Conservation (phyloP, 2,113 vertebrate genomes). For the Brienomyrus longianalis region DNA sequence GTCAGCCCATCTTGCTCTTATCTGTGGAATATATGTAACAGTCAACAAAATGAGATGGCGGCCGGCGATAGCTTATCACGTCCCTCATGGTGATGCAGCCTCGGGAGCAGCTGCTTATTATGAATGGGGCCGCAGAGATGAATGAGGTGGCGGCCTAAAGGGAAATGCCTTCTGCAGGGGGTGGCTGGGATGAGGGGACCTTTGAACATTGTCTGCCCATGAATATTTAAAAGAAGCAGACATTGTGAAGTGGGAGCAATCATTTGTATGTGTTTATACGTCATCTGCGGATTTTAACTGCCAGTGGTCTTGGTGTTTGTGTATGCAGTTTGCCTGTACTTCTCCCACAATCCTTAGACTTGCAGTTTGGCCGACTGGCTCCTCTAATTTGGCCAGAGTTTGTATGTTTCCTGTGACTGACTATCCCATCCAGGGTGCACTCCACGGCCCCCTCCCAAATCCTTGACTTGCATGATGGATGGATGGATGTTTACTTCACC, state of each 20-base stretch:
- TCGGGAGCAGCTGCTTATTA: slow-evolving; percentile 28
- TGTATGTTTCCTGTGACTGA: background rate
- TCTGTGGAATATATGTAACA: slow-evolving; percentile 34
- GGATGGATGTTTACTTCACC: background rate
- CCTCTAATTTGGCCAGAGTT: background rate
- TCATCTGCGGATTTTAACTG: background rate
- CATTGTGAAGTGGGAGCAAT: background rate
- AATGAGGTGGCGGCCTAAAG: background rate
- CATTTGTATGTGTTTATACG: background rate
- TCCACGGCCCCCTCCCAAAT: background rate
- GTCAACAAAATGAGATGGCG: slow-evolving; percentile 33
- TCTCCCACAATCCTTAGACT: background rate
- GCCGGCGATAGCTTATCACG: slow-evolving; percentile 35
- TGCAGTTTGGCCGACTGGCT: background rate
- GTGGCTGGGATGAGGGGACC: background rate
- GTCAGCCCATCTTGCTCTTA: slow-evolving; percentile 35
- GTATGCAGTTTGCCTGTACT: background rate
- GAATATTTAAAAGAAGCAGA: background rate
- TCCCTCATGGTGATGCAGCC: slow-evolving; percentile 21
- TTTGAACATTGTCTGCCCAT: background rate
- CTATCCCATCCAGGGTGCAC: background rate
- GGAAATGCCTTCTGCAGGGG: background rate
- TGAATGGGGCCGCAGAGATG: slow-evolving; percentile 20
- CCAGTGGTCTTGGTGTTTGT: background rate
- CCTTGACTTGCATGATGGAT: background rate